phyloP scores from a whole-genome alignment of 2,888 invertebrate genomes.

The Rhabditoides inermis region DNA sequence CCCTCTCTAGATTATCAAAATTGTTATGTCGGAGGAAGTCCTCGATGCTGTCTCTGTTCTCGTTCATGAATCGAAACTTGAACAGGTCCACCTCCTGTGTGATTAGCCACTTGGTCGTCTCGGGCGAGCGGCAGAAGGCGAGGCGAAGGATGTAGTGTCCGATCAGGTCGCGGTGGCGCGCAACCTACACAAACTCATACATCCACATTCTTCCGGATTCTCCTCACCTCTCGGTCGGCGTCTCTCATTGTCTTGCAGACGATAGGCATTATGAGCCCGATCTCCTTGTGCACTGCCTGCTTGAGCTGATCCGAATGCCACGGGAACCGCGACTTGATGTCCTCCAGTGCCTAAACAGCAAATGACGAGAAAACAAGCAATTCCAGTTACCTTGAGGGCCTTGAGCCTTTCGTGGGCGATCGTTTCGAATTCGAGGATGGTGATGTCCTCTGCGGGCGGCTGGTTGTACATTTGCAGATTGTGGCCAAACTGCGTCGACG shows the following conservation, averaged over 20 bases:
- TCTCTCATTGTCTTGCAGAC: constrained; percentile 2
- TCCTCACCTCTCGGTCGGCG: not conserved
- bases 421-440: constrained; percentile 42
- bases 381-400: constrained; percentile 18
- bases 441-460: constrained; percentile 36
- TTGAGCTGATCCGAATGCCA: constrained; percentile 11
- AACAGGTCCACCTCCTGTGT: constrained; percentile 81
- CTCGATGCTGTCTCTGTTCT: constrained; percentile 2
- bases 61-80: constrained; percentile 55
- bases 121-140: constrained; percentile 76
- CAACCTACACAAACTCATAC: constrained; percentile 1
- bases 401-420: constrained; percentile 36
- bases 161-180: constrained; percentile 65
- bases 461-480: constrained; percentile 29
- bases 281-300: constrained; percentile 7
- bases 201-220: not conserved
- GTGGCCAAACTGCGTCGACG: no score
- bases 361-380: not conserved
- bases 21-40: not conserved
- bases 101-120: constrained; percentile 78
- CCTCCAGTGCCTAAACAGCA: constrained; percentile 18
- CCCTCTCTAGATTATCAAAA: no score
- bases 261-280: constrained; percentile 3
- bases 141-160: constrained; percentile 86
- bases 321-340: constrained; percentile 16